A percentile compares a stretch with the other conserved stretches of the same genome.
Evolutionary conservation across 2,888 invertebrate species (phyloP).

Genomic region (Enoplolaimus lenunculus): DNA sequence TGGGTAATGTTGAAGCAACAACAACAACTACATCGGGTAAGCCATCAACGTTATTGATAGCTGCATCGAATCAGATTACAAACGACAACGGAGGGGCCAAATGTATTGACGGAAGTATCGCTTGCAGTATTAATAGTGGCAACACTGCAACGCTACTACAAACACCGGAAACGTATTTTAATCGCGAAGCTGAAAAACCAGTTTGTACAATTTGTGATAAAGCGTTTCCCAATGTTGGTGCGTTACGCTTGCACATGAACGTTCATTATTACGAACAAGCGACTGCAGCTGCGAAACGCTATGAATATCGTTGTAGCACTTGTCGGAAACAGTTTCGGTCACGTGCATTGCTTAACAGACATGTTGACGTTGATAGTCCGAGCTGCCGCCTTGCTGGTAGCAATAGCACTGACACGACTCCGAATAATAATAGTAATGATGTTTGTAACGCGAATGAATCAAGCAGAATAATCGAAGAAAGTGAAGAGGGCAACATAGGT

Average conservation of each 20-base stretch:
- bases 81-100: background rate
- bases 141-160: too few relatives aligned
- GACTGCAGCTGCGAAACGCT: conserved; percentile 55
- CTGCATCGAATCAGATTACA: background rate
- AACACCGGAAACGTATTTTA: conserved; percentile 2
- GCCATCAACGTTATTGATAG: too few relatives aligned
- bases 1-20: too few relatives aligned
- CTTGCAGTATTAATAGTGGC: too few relatives aligned
- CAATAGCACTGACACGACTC: conserved; percentile 6
- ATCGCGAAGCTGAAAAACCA: background rate
- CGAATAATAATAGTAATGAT: background rate
- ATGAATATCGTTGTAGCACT: conserved; percentile 35
- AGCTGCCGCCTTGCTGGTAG: too few relatives aligned
- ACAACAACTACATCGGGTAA: too few relatives aligned
- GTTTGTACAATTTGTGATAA: conserved; percentile 73
- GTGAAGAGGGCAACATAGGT: too few relatives aligned
- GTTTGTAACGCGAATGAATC: too few relatives aligned
- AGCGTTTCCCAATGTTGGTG: conserved; percentile 76
- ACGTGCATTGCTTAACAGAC: conserved; percentile 34
- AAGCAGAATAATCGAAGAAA: too few relatives aligned
- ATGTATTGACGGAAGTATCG: background rate
- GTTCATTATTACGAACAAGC: conserved; percentile 85
- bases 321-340: conserved; percentile 38
- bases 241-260: conserved; percentile 76
- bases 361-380: conserved; percentile 22